A percentile compares a stretch with the other conserved stretches of the same genome.
These are phyloP conservation scores for Arion vulgaris DNA, from an alignment of 1,140 invertebrate species.

Conservation along the genomic window DNA sequence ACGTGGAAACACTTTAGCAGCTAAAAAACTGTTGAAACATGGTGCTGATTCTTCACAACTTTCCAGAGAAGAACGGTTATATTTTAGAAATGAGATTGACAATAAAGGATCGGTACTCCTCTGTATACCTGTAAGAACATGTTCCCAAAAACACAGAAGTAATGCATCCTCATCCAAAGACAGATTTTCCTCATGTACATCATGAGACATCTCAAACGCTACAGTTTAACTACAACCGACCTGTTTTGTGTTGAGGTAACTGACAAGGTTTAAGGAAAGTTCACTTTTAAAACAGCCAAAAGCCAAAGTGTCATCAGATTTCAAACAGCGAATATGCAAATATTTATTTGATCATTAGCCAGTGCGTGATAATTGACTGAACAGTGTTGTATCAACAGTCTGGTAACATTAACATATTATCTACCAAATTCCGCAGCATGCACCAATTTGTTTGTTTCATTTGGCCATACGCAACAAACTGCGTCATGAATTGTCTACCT, in stretches of 20 bases:
- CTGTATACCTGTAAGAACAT: constrained; percentile 34
- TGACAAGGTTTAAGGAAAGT: neutral
- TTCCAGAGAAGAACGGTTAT: constrained; percentile 27
- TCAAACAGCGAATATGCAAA: neutral
- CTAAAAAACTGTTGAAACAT: constrained; percentile 56
- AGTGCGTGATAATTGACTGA: too few species aligned
- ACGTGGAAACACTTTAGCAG: constrained; percentile 57
- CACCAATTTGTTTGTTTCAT: too few species aligned
- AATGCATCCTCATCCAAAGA: neutral
- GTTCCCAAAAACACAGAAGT: neutral
- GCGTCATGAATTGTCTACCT: too few species aligned
- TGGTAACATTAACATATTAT: too few species aligned
- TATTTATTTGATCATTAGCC: too few species aligned
- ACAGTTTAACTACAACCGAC: too few species aligned
- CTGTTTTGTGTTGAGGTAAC: neutral
- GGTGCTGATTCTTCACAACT: constrained; percentile 54
- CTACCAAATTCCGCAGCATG: too few species aligned
- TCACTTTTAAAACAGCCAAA: too few species aligned
- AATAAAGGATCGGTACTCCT: neutral
- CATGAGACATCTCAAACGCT: neutral
- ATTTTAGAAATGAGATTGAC: constrained; percentile 38
- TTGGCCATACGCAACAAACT: too few species aligned
- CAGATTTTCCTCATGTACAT: neutral
- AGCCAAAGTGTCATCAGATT: neutral
- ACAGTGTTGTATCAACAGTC: too few species aligned